Conservation (phyloP, 92 coral and sea anemone genomes). For the Parazoanthus darwini region DNA sequence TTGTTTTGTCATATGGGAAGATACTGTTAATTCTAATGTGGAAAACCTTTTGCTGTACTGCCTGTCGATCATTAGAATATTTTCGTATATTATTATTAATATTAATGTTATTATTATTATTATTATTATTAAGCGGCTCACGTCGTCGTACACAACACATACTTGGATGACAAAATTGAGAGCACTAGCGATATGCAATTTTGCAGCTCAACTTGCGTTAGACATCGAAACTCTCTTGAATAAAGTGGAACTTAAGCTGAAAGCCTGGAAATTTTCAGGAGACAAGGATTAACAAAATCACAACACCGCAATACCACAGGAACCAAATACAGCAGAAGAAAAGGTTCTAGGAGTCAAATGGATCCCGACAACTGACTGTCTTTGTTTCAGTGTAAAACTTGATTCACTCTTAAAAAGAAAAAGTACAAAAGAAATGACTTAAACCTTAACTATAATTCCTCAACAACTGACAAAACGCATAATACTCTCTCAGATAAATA, state of each 20-base stretch:
- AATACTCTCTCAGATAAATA: constrained; percentile 42
- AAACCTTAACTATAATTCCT: constrained; percentile 29
- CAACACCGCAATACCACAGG: constrained; percentile 1
- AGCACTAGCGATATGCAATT: constrained; percentile 15
- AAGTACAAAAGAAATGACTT: constrained; percentile 34
- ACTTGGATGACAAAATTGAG: constrained; percentile 13
- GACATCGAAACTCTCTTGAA: constrained; percentile 20
- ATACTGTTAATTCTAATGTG: too few relatives aligned
- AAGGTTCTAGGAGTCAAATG: constrained; percentile 34
- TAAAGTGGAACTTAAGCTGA: constrained; percentile 32
- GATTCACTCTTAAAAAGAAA: constrained; percentile 28
- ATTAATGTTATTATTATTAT: too few relatives aligned
- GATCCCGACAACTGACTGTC: constrained; percentile 31
- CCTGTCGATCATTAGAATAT: too few relatives aligned
- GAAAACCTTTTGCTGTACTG: too few relatives aligned
- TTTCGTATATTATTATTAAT: too few relatives aligned
- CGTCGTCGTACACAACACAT: constrained; percentile 5
- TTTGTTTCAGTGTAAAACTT: constrained; percentile 36
- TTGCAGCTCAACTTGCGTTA: constrained; percentile 13
- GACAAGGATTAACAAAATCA: constrained; percentile 8
- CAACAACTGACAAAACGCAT: constrained; percentile 40
- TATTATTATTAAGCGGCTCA: too few relatives aligned
- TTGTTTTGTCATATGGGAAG: too few relatives aligned
- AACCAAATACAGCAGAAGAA: constrained; percentile 23
- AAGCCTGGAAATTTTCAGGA: constrained; percentile 37